These are phyloP conservation scores for Sinodicranocentrus sp. DNA, from an alignment of 2,888 invertebrate genomes.

Conservation along the genomic window DNA sequence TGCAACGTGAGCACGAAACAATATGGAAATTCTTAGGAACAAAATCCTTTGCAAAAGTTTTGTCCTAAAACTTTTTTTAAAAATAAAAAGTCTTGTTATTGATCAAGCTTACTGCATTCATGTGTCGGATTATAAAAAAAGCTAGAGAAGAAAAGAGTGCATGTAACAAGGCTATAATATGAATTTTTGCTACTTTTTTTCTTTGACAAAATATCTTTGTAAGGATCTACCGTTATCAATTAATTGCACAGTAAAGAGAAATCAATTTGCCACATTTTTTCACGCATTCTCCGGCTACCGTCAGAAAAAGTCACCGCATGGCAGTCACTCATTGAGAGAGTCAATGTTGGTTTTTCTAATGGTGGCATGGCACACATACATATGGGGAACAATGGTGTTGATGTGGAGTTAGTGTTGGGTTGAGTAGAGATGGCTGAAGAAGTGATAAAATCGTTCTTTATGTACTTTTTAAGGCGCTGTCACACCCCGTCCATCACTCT, in stretches of 20 bases:
- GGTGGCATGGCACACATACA: constrained; percentile 10
- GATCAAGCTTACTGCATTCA: too few species aligned
- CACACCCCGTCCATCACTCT: constrained; percentile 67
- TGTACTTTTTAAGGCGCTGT: constrained; percentile 64
- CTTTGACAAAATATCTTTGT: neutral
- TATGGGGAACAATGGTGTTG: constrained; percentile 42
- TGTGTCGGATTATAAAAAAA: too few species aligned
- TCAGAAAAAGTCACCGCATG: constrained; percentile 1
- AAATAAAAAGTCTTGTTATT: too few species aligned
- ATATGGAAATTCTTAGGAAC: too few species aligned
- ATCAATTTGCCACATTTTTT: constrained; percentile 63
- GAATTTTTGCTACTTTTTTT: too few species aligned
- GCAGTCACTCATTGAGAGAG: neutral
- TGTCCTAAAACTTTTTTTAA: too few species aligned
- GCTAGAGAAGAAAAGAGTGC: too few species aligned
- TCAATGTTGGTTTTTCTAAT: constrained; percentile 48
- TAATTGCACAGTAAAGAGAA: constrained; percentile 50
- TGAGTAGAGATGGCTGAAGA: constrained; percentile 52
- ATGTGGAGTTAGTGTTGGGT: constrained; percentile 37
- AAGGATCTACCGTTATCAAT: constrained; percentile 54
- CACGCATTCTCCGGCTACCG: constrained; percentile 17
- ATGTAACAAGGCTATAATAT: too few species aligned
- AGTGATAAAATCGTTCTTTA: constrained; percentile 68
- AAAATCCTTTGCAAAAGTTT: too few species aligned
- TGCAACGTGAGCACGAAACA: neutral